Percentiles rank a stretch among this genome's conserved stretches.
Evolutionary conservation across 2,797 vertebrate species (phyloP).

Genomic region (Delichon dasypus): DNA sequence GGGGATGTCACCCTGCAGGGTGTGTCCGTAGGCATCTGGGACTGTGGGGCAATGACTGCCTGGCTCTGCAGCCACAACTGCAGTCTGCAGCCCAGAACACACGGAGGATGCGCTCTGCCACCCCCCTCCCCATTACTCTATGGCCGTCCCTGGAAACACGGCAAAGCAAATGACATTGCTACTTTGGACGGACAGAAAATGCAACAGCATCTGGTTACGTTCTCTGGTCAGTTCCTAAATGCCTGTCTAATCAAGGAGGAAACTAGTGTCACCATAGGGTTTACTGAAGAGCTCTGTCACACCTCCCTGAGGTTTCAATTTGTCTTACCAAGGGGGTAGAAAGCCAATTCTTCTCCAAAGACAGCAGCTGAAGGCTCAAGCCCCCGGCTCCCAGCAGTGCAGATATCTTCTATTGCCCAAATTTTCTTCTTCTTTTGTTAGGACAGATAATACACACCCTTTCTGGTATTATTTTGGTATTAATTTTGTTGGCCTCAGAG

Average conservation of each 20-base stretch:
- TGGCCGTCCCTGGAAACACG: neutral
- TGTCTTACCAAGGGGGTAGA: neutral
- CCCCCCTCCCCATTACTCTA: neutral
- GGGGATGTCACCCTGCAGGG: neutral
- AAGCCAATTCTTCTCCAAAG: neutral
- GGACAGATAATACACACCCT: neutral
- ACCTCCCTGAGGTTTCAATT: neutral
- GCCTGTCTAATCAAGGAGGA: neutral
- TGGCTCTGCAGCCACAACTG: neutral
- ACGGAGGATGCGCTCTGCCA: fast-evolving
- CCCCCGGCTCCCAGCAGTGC: neutral
- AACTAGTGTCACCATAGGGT: neutral
- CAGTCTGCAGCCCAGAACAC: neutral
- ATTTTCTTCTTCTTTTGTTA: slow-evolving; percentile 10
- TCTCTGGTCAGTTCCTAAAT: neutral
- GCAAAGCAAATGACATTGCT: neutral
- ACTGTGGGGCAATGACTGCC: neutral
- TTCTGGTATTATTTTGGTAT: slow-evolving; percentile 9
- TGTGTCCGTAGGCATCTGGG: fast-evolving
- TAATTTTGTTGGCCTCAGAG: slow-evolving; percentile 10
- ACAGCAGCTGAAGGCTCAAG: neutral
- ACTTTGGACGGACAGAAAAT: neutral
- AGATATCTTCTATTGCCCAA: neutral
- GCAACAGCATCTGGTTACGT: neutral
- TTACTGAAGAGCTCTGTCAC: neutral